Conservation (phyloP, 1,140 invertebrate genomes). For the Rhagoletis pomonella region DNA sequence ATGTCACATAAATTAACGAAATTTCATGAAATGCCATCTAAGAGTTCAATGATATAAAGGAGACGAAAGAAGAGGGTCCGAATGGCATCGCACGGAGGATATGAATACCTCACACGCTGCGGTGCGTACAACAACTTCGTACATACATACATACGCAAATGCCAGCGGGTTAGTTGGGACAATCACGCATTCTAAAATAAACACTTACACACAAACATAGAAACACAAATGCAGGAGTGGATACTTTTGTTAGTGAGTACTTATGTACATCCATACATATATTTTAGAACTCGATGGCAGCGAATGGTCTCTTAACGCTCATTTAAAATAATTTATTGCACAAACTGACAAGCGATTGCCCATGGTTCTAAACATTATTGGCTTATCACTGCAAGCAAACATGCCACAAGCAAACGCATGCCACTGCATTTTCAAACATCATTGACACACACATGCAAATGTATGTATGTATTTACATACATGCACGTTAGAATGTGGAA, state of each 20-base stretch:
- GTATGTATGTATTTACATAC: neutral
- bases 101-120: no score
- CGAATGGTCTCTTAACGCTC: conserved; percentile 64
- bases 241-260: neutral
- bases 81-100: neutral
- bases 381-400: conserved; percentile 49
- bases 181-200: neutral
- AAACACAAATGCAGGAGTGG: no score
- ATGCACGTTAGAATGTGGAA: neutral
- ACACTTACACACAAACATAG: neutral
- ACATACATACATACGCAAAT: neutral
- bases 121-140: neutral
- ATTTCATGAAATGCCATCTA: neutral
- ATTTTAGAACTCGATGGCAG: neutral
- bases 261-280: conserved; percentile 2
- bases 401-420: neutral
- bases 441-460: neutral
- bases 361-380: conserved; percentile 58
- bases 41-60: neutral
- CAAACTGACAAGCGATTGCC: conserved; percentile 70
- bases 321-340: conserved; percentile 74
- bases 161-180: conserved; percentile 5
- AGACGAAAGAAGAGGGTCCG: neutral
- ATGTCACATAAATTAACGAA: conserved; percentile 37
- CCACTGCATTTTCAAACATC: neutral